A percentile compares a stretch with the other conserved stretches of the same genome.
Conservation (phyloP, 1,140 invertebrate genomes). For the Dufourea novaeangliae region DNA sequence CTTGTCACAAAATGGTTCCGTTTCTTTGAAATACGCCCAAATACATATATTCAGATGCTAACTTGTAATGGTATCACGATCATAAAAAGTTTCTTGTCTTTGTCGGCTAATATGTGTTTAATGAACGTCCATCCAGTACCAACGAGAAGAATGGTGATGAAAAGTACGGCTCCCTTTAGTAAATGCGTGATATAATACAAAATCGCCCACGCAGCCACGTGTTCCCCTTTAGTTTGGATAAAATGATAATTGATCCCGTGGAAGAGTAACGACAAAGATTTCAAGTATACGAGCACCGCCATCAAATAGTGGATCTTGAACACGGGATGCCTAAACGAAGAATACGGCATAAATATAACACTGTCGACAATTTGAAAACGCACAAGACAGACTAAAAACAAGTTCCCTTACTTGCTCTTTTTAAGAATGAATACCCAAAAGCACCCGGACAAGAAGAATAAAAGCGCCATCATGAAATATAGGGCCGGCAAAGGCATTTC, state of each 20-base stretch:
- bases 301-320: slow-evolving; percentile 99
- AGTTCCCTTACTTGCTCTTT: slow-evolving; percentile 88
- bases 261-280: slow-evolving; percentile 95
- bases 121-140: slow-evolving; percentile 99
- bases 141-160: slow-evolving; percentile 97
- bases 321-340: slow-evolving; percentile 87
- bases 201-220: slow-evolving; percentile 98
- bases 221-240: slow-evolving; percentile 95
- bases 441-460: slow-evolving; percentile 94
- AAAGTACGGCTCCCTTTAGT: slow-evolving; percentile 96
- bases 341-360: not conserved
- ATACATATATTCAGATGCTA: not conserved
- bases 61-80: slow-evolving; percentile 97
- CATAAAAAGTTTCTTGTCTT: slow-evolving; percentile 99
- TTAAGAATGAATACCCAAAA: slow-evolving; percentile 96
- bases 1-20: not conserved
- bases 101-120: slow-evolving; percentile 97
- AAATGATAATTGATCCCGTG: slow-evolving; percentile 99
- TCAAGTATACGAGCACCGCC: slow-evolving; percentile 96
- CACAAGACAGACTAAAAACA: not conserved
- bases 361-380: not conserved
- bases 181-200: slow-evolving; percentile 98
- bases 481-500: slow-evolving; percentile 97
- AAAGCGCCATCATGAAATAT: slow-evolving; percentile 94
- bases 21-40: not conserved